Evolutionary conservation across 2,113 vertebrate genomes (phyloP), one percentile per base, ranked within the genome.

Genomic region (Beaufortia kweichowensis): DNA sequence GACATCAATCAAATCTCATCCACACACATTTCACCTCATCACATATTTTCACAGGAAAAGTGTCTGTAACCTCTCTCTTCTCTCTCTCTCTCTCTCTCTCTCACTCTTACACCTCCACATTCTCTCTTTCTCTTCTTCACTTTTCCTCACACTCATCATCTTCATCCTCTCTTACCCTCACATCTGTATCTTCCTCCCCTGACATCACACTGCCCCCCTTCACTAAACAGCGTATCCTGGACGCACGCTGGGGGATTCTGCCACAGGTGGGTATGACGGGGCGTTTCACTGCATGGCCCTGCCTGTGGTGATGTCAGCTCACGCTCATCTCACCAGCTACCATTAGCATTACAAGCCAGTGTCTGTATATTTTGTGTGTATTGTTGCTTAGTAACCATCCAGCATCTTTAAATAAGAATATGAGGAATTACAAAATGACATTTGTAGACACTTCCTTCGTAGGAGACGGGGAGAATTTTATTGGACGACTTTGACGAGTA

Each of bases 181-280:
- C 15, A 21, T n/a, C 48, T 83, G 73, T 75, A 70, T 62, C 55
- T 81, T 85, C 79, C 78, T 76, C 85, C 82, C 84, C 84, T 86
- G 81, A 76, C 91, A 85, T 80, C 77, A 72, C 62, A 53, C 55
- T 79, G 67, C 81, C 88, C 81, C 79, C 78, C 84, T 88, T 83
- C 89, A 91, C 89, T 90, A 91, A 94, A 95, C 94, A 96, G 94
- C 95, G 88, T 96, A 95, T 86, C 94, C 94, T 0, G 95, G 95
- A 96, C 94, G 95, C 88, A 95, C 93, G 90, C 90, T 96, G 88
- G 94, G 93, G 85, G 94, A 94, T 82, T 94, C 94, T n/a, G 92
- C 91, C 87, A 92, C 94, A 95, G 95, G 95, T 96, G 92, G 94
- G 95, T 97, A 93, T 87, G 26, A 89, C 82, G 82, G 29, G 83